Conservation (phyloP, 1,140 invertebrate species). For the Ctenoplectra terminalis region DNA sequence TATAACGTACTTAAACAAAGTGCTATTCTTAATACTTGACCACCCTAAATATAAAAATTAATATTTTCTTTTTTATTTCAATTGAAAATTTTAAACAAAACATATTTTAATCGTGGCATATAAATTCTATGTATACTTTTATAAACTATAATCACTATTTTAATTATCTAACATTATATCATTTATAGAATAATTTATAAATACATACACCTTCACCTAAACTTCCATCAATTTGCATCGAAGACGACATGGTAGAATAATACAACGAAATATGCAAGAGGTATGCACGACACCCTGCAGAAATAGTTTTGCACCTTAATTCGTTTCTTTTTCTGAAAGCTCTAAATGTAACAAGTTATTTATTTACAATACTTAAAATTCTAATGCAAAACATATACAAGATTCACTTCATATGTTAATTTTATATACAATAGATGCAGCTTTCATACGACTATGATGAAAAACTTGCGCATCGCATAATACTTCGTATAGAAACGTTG, state of each 20-base stretch:
- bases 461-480: no score
- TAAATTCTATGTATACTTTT: not conserved
- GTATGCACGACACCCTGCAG: not conserved
- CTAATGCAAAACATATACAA: no score
- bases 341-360: no score
- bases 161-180: not conserved
- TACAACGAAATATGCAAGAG: not conserved
- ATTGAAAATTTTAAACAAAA: not conserved
- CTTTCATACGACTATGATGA: no score
- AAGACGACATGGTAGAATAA: constrained; percentile 63
- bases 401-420: no score
- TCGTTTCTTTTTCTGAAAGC: not conserved
- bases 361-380: no score
- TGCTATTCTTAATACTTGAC: constrained; percentile 93
- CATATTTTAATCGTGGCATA: not conserved
- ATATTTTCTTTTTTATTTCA: not conserved
- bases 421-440: no score
- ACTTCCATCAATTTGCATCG: constrained; percentile 86
- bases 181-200: constrained; percentile 12
- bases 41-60: constrained; percentile 86
- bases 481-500: no score
- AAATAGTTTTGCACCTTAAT: not conserved
- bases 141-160: not conserved
- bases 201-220: constrained; percentile 86
- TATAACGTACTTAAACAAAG: constrained; percentile 90